Evolutionary conservation across 2,797 vertebrate species (phyloP), one percentile per base, ranked within the genome.

Genomic region (Anolis apletophallus): DNA sequence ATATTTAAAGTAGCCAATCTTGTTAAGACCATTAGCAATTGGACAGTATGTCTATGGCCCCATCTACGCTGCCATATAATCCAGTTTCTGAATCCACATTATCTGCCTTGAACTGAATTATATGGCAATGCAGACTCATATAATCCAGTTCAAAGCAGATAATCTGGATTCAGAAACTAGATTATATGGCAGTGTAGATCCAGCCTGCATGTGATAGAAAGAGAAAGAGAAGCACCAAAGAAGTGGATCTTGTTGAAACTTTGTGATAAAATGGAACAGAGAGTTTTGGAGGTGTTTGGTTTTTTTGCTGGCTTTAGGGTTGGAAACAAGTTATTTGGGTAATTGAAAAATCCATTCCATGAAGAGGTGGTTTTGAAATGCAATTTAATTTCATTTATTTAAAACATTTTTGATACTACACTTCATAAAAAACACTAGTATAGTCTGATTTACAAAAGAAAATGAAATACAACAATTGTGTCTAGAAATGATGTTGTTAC

Each of bases 311-410:
- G 36, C 19, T 21, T 46, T 36, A 46, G n/a, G 26, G 40, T 74
- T 21, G 16, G 57, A 74, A 74, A 32, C 36, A 26, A 26, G 61
- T 9, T n/a, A 64, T 29, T 26, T 23, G 23, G 81, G 6, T 79
- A 57, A 26, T 29, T 80, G 1, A 13, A 89, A 61, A 1, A 1
- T 57, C 1, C 57, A 78, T 1, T 3, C 1, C 57, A 75, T 0
- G 0, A 4, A 59, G 40, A 5, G 40, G 12, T 92, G 68, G 74
- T 68, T 80, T 26, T 3, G 19, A 61, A 89, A 17, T 10, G 68
- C 84, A 87, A 5, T 64, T 55, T 57, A 77, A 32, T 77, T 46
- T 29, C 5, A 79, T 36, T 78, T 59, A 61, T 64, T 80, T 80
- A 34, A 46, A 61, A 80, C 16, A 46, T 67, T 52, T n/a, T 68